These are phyloP conservation scores for Aelia acuminata DNA, from an alignment of 2,888 invertebrate species.

Conservation along the genomic window DNA sequence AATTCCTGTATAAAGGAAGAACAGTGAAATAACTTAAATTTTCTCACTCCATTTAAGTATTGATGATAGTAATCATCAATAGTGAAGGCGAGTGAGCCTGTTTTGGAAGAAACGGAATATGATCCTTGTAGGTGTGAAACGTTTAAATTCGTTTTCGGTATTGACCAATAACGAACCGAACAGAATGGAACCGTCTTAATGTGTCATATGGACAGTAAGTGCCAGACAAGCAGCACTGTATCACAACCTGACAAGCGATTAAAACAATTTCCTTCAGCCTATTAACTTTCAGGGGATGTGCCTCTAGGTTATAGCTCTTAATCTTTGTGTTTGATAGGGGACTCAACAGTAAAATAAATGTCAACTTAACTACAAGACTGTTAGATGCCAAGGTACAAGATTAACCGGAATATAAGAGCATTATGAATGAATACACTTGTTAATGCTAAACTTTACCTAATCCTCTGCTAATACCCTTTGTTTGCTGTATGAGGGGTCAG, in stretches of 20 bases:
- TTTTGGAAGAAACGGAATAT: too few relatives aligned
- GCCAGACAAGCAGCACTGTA: not conserved
- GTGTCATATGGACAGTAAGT: too few relatives aligned
- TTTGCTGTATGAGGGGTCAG: not conserved
- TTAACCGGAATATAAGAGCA: slow-evolving; percentile 26
- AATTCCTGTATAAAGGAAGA: too few relatives aligned
- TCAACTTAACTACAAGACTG: not conserved
- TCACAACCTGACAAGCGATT: not conserved
- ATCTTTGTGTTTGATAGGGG: not conserved
- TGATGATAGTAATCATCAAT: too few relatives aligned
- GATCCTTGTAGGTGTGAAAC: too few relatives aligned
- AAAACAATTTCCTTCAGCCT: not conserved
- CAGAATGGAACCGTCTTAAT: too few relatives aligned
- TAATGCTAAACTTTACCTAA: slow-evolving; percentile 43
- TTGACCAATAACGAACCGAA: too few relatives aligned
- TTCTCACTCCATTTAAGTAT: too few relatives aligned
- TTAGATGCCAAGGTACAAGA: not conserved
- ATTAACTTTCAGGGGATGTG: not conserved
- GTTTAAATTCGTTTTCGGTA: too few relatives aligned
- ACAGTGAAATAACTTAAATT: too few relatives aligned
- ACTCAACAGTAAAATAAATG: not conserved
- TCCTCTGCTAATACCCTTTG: slow-evolving; percentile 42
- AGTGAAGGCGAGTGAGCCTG: too few relatives aligned
- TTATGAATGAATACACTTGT: slow-evolving; percentile 41
- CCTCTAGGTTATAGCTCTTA: not conserved